Evolutionary conservation across 2,113 vertebrate species (phyloP), one percentile per base, ranked within the genome.

Genomic region (Solea senegalensis): DNA sequence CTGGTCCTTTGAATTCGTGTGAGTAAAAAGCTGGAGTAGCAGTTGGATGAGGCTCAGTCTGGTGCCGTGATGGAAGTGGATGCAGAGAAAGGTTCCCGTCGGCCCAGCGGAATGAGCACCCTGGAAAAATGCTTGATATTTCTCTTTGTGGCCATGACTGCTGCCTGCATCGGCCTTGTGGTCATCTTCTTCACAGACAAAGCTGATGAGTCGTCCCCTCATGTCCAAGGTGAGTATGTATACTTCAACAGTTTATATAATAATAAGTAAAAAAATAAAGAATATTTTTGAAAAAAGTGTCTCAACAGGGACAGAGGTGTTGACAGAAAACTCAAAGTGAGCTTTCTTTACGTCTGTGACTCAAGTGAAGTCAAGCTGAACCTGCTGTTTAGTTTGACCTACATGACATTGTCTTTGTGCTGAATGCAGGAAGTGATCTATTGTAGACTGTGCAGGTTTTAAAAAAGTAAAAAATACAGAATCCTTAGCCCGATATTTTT

Each of bases 41-140:
- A 40, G 54, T 15, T 59, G 46, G n/a, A 67, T 1, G 1, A 57
- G 53, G 16, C 50, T 21, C 64, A 61, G 54, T 73, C 62, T 41
- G 46, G 59, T 73, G 52, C 34, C 8, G 15, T 60, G 59, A 66
- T 9, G 26, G 63, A 40, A 65, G 82, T 86, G 86, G 90, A 83
- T 56, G 4, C 58, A 64, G 62, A 74, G 77, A 74, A 76, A 62
- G 67, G 41, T 12, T 27, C 57, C 8, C 9, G 34, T 16, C 7
- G 9, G 12, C 80, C 72, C 44, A 81, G 8, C 70, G 62, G 70
- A n/a, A 26, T 88, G n/a, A 90, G 76, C 56, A 82, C 78, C 61
- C 63, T 94, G 78, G 93, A 95, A 76, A 91, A 75, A 15, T 53
- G 44, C 40, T 74, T 94, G 72, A 89, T 94, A 45, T 53, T 92